Evolutionary conservation across 2,113 vertebrate species (phyloP), one percentile per base, ranked within the genome.

Genomic region (Murina feae): DNA sequence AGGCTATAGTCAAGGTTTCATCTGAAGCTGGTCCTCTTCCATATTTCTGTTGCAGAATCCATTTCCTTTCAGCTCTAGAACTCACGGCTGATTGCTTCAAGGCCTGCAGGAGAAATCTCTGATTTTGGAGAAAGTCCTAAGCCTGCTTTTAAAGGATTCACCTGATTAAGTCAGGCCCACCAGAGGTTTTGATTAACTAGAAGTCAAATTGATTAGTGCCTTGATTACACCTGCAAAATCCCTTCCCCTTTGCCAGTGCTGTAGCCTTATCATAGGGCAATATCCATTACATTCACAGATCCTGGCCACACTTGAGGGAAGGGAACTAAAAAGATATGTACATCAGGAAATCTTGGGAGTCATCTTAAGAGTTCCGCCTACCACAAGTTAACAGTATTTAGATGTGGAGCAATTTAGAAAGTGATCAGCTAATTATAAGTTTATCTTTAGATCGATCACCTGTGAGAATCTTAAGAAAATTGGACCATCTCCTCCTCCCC

Each of bases 221-320:
- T 63, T 85, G 58, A 79, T 86, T 86, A 86, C 8, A 83, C 12
- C 58, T 94, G n/a, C 49, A 95, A 18, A 94, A 32, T 90, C 39
- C 47, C 14, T 87, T 60, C 28, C 25, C 21, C 25, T 82, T 85
- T 75, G 53, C 55, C 16, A 78, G 4, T 18, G 14, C 21, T 65
- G 20, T 47, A 72, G 4, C 13, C 20, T 86, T 8, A 6, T 82
- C 53, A 47, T 30, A 44, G 9, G 39, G 4, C 44, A 9, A 60
- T 42, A 65, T 0, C 6, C 21, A 25, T 79, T 69, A 63, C 55
- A 58, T 68, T 94, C n/a, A 63, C 28, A 81, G 25, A 81, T 78
- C 9, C 51, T 93, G 30, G 18, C 28, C 23, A 28, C 32, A 53
- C 17, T 71, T 83, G 51, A 75, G 18, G 30, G 42, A 96, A 72